These are phyloP conservation scores for Temnothorax curvispinosus DNA, from an alignment of 1,140 invertebrate genomes.

Conservation along the genomic window DNA sequence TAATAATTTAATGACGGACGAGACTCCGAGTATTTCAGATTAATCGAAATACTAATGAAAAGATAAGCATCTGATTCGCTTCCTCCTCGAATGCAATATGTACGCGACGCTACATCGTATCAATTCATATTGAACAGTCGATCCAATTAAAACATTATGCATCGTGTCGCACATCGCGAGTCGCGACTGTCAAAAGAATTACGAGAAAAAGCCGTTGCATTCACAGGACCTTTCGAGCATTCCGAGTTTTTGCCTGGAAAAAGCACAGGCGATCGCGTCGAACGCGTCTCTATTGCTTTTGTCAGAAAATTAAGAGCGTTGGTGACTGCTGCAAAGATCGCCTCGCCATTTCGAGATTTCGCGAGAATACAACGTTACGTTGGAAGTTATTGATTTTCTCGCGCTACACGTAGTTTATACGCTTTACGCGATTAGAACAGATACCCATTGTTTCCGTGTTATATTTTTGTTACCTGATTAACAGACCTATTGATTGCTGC, in stretches of 20 bases:
- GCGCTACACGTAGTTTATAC: neutral
- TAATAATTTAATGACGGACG: neutral
- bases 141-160: conserved; percentile 74
- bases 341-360: neutral
- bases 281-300: neutral
- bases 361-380: neutral
- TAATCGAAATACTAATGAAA: neutral
- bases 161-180: conserved; percentile 67
- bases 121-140: conserved; percentile 67
- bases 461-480: neutral
- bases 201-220: conserved; percentile 43
- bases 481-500: neutral
- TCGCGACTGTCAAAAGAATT: conserved; percentile 58
- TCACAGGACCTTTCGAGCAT: neutral
- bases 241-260: neutral
- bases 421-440: neutral
- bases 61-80: neutral
- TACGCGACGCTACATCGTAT: conserved; percentile 32
- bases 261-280: neutral
- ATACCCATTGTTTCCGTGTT: neutral
- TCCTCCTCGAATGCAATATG: neutral
- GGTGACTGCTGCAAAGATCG: neutral
- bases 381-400: neutral
- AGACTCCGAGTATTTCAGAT: neutral
- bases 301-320: neutral